phyloP scores from a whole-genome alignment of 2,113 vertebrate species.

The Eolophus roseicapilla region DNA sequence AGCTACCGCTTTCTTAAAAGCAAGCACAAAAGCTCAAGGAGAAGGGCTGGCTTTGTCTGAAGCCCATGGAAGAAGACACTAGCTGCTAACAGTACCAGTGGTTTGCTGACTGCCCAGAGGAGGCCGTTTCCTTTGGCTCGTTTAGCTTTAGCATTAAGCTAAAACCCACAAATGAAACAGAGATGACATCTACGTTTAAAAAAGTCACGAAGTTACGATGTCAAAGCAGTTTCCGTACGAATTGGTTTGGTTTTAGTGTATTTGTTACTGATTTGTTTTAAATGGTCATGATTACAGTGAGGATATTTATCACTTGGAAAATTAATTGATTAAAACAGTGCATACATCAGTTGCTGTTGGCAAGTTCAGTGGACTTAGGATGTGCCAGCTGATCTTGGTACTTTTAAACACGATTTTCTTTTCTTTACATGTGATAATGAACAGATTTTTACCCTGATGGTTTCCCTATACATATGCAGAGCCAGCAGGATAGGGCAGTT shows the following conservation, averaged over 20 bases:
- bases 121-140: background rate
- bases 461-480: background rate
- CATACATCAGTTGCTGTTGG: background rate
- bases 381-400: background rate
- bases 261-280: background rate
- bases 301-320: background rate
- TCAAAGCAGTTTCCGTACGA: background rate
- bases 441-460: background rate
- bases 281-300: background rate
- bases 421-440: constrained; percentile 32
- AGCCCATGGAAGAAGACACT: background rate
- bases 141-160: background rate
- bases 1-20: background rate
- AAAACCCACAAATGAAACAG: background rate
- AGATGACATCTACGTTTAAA: background rate
- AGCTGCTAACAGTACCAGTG: background rate
- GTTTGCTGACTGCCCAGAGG: background rate
- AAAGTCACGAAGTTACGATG: background rate
- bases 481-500: background rate
- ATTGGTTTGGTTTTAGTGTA: background rate
- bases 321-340: background rate
- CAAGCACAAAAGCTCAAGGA: background rate
- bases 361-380: background rate
- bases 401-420: background rate
- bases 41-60: background rate